These are phyloP conservation scores for Erebia aethiops DNA, from an alignment of 2,888 invertebrate species.

Conservation along the genomic window DNA sequence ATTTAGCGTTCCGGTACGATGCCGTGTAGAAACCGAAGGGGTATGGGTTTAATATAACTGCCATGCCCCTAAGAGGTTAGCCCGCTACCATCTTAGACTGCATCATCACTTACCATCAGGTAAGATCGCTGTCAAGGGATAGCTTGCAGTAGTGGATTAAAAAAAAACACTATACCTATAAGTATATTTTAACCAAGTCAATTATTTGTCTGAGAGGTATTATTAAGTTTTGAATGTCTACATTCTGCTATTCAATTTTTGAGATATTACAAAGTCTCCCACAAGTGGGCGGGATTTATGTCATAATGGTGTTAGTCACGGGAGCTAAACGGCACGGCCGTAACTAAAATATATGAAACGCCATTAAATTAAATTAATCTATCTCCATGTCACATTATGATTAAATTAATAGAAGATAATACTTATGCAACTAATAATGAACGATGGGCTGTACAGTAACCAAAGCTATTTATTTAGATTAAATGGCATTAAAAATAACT, in stretches of 20 bases:
- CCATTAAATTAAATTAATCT: constrained; percentile 9
- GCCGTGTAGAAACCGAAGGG: too few species aligned
- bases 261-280: constrained; percentile 12
- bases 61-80: too few species aligned
- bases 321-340: constrained; percentile 7
- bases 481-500: not conserved
- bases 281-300: constrained; percentile 22
- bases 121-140: too few species aligned
- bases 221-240: not conserved
- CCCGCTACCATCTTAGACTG: too few species aligned
- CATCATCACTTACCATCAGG: too few species aligned
- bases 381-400: constrained; percentile 2
- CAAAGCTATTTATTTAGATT: constrained; percentile 1
- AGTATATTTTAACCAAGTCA: not conserved
- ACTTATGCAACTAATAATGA: constrained; percentile 2
- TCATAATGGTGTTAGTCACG: constrained; percentile 25
- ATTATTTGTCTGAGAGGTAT: not conserved
- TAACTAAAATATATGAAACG: constrained; percentile 17
- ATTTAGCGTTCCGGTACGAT: too few species aligned
- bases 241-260: constrained; percentile 9
- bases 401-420: not conserved
- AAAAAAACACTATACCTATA: too few species aligned
- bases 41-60: too few species aligned
- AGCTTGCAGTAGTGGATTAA: too few species aligned
- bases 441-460: not conserved